A percentile compares a stretch with the other conserved stretches of the same genome.
Evolutionary conservation across 2,888 invertebrate genomes (phyloP).

Genomic region (Polyommatus icarus): DNA sequence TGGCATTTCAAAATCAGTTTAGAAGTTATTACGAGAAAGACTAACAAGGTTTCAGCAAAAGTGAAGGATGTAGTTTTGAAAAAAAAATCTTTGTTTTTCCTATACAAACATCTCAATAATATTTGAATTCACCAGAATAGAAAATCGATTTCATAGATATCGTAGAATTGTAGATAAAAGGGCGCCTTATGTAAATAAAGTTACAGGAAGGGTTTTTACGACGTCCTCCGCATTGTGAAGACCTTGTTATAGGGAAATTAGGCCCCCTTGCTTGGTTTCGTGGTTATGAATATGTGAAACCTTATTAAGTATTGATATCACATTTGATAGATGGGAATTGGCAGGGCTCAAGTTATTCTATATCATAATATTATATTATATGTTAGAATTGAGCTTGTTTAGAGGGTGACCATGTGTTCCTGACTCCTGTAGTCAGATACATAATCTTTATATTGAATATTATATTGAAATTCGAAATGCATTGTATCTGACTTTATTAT

Average conservation of each 20-base stretch:
- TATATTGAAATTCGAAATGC: no score
- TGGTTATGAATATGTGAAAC: background rate
- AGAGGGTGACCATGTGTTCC: no score
- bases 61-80: background rate
- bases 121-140: background rate
- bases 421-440: no score
- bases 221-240: background rate
- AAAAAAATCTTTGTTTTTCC: background rate
- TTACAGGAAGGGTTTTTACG: background rate
- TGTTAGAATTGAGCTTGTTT: no score
- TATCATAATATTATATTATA: no score
- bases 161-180: constrained; percentile 11
- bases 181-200: background rate
- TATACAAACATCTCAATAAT: background rate
- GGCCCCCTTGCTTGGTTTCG: background rate
- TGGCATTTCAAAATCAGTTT: background rate
- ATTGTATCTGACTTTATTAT: no score
- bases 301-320: background rate
- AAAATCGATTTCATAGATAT: background rate
- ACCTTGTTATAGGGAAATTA: background rate
- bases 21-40: background rate
- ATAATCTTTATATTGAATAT: no score
- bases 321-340: background rate
- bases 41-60: background rate
- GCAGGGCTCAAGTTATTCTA: no score